phyloP scores from a whole-genome alignment of 92 coral and sea anemone genomes.

The Hydrozoanthus gracilis region DNA sequence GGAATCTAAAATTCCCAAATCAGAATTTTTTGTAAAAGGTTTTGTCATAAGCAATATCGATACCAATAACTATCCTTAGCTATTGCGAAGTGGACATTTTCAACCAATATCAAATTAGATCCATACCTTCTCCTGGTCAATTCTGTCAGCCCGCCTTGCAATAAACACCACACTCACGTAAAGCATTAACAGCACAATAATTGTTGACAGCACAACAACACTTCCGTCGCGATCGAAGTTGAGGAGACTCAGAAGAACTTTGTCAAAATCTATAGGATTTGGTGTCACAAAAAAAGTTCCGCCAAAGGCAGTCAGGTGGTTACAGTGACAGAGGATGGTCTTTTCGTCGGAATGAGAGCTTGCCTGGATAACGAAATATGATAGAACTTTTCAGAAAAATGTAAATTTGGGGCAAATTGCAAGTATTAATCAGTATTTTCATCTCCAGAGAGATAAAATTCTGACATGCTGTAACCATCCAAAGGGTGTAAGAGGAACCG shows the following conservation, averaged over 20 bases:
- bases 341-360: constrained; percentile 57
- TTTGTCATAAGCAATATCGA: no score
- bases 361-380: constrained; percentile 50
- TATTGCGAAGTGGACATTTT: no score
- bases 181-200: constrained; percentile 55
- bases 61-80: no score
- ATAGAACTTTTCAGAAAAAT: no score
- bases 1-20: no score
- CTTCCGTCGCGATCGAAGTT: constrained; percentile 70
- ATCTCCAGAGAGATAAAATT: no score
- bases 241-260: constrained; percentile 57
- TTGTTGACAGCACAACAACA: constrained; percentile 70
- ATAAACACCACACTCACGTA: constrained; percentile 66
- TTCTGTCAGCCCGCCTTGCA: constrained; percentile 74
- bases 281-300: constrained; percentile 77
- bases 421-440: no score
- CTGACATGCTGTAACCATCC: no score
- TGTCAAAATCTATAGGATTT: constrained; percentile 81
- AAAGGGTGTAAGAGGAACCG: no score
- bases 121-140: constrained; percentile 69
- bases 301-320: constrained; percentile 87
- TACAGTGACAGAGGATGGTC: constrained; percentile 73
- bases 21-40: no score
- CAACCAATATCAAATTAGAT: neutral
- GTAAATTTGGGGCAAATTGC: no score